A percentile compares a stretch with the other conserved stretches of the same genome.
Conservation (phyloP, 2,888 invertebrate genomes). For the Drosophila lutescens region DNA sequence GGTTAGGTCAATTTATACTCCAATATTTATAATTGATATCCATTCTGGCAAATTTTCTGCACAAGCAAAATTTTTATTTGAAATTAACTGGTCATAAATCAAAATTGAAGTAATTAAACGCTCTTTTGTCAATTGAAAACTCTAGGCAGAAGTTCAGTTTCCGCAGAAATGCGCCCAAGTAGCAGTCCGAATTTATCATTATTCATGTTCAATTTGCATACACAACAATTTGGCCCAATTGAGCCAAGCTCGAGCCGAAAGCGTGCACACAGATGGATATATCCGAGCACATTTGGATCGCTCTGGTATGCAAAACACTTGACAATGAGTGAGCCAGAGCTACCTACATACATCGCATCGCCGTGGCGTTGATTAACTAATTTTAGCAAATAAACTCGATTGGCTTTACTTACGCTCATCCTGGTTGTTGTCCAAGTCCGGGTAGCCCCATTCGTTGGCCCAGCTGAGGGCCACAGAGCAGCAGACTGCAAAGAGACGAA, state of each 20-base stretch:
- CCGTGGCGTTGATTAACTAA: constrained; percentile 71
- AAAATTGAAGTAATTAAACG: constrained; percentile 30
- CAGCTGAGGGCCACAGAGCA: constrained; percentile 47
- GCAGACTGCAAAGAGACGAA: constrained; percentile 54
- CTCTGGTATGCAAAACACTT: constrained; percentile 14
- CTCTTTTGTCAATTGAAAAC: constrained; percentile 23
- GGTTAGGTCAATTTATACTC: not conserved
- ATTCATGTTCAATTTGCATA: constrained; percentile 56
- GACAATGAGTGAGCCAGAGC: constrained; percentile 27
- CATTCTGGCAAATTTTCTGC: constrained; percentile 1
- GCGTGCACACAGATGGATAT: constrained; percentile 3
- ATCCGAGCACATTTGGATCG: not conserved
- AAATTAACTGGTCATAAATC: constrained; percentile 36
- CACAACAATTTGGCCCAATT: constrained; percentile 77
- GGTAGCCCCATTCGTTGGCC: constrained; percentile 80
- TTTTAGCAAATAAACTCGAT: constrained; percentile 62
- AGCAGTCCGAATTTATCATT: constrained; percentile 23
- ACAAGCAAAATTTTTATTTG: constrained; percentile 35
- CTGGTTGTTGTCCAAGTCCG: constrained; percentile 78
- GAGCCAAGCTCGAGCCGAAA: constrained; percentile 58
- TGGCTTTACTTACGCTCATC: constrained; percentile 74
- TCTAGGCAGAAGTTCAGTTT: constrained; percentile 12
- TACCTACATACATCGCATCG: not conserved
- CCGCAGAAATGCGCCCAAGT: constrained; percentile 22
- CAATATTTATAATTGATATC: not conserved